Evolutionary conservation across 2,113 vertebrate species (phyloP).

Genomic region (Elephas maximus): DNA sequence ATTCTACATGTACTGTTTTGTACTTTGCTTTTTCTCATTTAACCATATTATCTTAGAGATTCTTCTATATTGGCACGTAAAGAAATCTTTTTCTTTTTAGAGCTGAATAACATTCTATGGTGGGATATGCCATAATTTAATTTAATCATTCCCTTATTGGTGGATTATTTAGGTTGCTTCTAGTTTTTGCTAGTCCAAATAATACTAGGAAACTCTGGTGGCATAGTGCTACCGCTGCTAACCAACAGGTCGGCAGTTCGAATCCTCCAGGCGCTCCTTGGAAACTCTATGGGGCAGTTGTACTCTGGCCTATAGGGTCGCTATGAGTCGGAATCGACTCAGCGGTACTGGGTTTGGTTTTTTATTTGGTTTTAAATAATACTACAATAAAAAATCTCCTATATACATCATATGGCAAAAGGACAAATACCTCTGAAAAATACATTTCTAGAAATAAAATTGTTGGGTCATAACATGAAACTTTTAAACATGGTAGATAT

Average conservation of each 20-base stretch:
- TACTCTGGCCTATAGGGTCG: too few relatives aligned
- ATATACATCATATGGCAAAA: constrained; percentile 20
- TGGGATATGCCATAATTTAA: background rate
- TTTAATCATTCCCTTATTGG: background rate
- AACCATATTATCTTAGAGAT: background rate
- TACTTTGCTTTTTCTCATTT: background rate
- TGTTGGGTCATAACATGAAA: background rate
- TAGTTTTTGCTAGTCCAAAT: constrained; percentile 10
- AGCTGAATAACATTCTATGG: background rate
- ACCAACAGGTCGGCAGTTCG: too few relatives aligned
- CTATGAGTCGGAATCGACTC: too few relatives aligned
- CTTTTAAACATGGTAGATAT: constrained; percentile 5
- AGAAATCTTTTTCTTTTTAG: background rate
- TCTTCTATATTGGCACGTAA: too few relatives aligned
- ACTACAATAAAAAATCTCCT: background rate
- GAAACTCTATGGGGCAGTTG: too few relatives aligned
- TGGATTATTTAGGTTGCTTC: background rate
- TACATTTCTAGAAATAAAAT: constrained; percentile 41
- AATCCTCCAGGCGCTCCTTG: too few relatives aligned
- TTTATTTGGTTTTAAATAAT: background rate
- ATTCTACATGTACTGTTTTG: background rate
- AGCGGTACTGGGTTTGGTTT: too few relatives aligned
- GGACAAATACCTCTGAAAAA: background rate
- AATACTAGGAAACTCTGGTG: background rate
- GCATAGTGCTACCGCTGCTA: too few relatives aligned